phyloP scores from a whole-genome alignment of 2,797 vertebrate species.

The Saxicola maurus region DNA sequence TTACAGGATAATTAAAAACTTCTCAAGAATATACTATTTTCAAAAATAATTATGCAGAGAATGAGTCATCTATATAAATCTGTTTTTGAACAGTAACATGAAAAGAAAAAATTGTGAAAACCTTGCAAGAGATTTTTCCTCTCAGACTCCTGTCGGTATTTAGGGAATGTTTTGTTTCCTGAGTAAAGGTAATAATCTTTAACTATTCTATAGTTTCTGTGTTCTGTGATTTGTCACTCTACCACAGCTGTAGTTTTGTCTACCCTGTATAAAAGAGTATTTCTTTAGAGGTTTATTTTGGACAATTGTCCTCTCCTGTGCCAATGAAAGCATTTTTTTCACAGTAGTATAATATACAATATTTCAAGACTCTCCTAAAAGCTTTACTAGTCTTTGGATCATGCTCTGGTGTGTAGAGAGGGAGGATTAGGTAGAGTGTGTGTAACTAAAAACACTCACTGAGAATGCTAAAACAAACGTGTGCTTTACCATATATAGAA shows the following conservation, averaged over 20 bases:
- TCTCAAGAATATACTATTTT: not conserved
- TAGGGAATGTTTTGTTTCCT: not conserved
- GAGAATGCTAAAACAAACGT: not conserved
- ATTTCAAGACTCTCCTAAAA: not conserved
- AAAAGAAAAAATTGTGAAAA: not conserved
- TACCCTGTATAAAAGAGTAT: not conserved
- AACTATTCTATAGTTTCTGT: not conserved
- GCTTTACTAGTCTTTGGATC: not conserved
- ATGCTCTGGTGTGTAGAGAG: not conserved
- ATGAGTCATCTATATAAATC: not conserved
- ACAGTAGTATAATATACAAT: not conserved
- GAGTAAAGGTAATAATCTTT: not conserved
- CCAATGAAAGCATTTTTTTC: not conserved
- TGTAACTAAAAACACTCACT: not conserved
- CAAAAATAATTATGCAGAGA: not conserved
- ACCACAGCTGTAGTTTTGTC: not conserved
- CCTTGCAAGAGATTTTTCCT: not conserved
- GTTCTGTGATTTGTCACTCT: not conserved
- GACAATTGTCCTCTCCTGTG: not conserved
- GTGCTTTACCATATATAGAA: not conserved
- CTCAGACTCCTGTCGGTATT: not conserved
- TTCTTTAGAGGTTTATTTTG: not conserved
- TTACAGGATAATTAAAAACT: not conserved
- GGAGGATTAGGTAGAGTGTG: not conserved
- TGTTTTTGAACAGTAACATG: not conserved